phyloP scores from a whole-genome alignment of 1,140 invertebrate species.

The Parasteatoda tepidariorum region DNA sequence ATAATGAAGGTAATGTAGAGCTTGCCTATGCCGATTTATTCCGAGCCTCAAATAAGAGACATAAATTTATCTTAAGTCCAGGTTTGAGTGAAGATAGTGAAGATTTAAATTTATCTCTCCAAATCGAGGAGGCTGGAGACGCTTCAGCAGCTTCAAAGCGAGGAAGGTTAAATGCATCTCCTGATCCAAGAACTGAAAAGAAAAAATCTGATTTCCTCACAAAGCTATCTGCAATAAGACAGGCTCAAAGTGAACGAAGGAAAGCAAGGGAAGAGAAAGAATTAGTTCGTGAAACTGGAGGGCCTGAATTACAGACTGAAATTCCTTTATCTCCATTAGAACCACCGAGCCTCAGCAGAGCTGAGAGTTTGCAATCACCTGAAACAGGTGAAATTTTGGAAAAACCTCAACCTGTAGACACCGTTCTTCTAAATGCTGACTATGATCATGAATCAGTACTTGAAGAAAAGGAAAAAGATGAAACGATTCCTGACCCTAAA shows the following conservation, averaged over 20 bases:
- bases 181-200: conserved; percentile 29
- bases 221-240: conserved; percentile 39
- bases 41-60: conserved; percentile 72
- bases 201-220: conserved; percentile 52
- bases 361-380: not conserved
- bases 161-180: not conserved
- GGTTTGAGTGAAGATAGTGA: conserved; percentile 58
- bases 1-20: conserved; percentile 81
- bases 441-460: not conserved
- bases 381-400: not conserved
- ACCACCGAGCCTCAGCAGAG: not conserved
- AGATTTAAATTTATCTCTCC: conserved; percentile 3
- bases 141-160: not conserved
- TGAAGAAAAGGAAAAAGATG: not conserved
- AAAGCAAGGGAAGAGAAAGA: conserved; percentile 59
- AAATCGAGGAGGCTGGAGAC: not conserved
- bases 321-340: not conserved
- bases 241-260: conserved; percentile 50
- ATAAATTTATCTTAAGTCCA: conserved; percentile 51
- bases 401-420: no score
- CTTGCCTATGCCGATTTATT: conserved; percentile 79
- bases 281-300: conserved; percentile 21
- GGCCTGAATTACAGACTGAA: not conserved
- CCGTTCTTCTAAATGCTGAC: no score
- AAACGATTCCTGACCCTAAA: not conserved